Evolutionary conservation across 2,888 invertebrate genomes (phyloP).

Genomic region (Patella pellucida): DNA sequence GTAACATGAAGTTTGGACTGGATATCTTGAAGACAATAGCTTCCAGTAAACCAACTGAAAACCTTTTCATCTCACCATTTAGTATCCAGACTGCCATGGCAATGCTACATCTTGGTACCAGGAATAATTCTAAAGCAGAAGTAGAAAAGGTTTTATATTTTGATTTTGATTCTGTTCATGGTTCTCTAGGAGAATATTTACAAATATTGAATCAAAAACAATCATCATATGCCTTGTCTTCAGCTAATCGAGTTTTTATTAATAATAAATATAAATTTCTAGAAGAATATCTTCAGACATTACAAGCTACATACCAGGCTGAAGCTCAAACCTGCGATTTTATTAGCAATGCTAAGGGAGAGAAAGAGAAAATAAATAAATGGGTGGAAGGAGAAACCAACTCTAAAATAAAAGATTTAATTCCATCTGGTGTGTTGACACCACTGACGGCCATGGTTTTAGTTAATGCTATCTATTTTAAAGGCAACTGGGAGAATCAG

Average conservation of each 20-base stretch:
- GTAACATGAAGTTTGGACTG: conserved; percentile 34
- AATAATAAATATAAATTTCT: conserved; percentile 41
- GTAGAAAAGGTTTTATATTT: conserved; percentile 51
- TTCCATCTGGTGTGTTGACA: conserved; percentile 74
- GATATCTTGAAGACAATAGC: conserved; percentile 26
- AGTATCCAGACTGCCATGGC: conserved; percentile 70
- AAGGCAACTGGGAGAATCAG: conserved; percentile 70
- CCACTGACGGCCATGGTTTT: conserved; percentile 67
- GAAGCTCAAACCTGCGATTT: conserved; percentile 65
- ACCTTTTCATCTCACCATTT: conserved; percentile 69
- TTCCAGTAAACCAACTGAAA: conserved; percentile 26
- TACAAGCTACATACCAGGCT: conserved; percentile 41
- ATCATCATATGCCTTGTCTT: conserved; percentile 45
- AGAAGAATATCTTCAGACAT: conserved; percentile 45
- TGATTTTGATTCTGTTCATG: conserved; percentile 34
- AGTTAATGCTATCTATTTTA: conserved; percentile 73
- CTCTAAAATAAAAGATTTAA: conserved; percentile 83
- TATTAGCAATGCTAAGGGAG: conserved; percentile 61
- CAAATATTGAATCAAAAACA: conserved; percentile 33
- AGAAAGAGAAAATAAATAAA: conserved; percentile 77
- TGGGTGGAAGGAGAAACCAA: conserved; percentile 88
- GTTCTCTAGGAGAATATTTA: conserved; percentile 39
- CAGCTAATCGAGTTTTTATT: conserved; percentile 60
- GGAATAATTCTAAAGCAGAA: conserved; percentile 63
- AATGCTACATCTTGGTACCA: conserved; percentile 70